These are phyloP conservation scores for Lasiurus borealis DNA, from an alignment of 2,113 vertebrate species.

Conservation along the genomic window DNA sequence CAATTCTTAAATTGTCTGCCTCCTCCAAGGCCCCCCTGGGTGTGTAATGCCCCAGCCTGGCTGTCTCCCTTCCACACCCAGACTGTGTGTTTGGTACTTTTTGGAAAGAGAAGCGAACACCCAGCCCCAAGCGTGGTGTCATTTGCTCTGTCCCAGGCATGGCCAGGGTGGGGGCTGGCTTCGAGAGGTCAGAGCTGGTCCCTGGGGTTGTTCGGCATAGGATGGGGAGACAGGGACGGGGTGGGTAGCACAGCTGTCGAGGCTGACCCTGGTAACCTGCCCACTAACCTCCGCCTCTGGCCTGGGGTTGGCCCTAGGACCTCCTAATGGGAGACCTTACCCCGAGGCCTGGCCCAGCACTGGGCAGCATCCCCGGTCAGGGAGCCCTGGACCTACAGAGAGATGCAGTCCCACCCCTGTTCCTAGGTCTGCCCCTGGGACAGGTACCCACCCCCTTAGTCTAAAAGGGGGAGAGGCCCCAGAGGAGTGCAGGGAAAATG, in stretches of 20 bases:
- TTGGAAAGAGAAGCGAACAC: constrained; percentile 68
- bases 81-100: constrained; percentile 36
- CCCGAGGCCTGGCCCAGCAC: neutral
- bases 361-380: neutral
- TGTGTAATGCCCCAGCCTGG: constrained; percentile 88
- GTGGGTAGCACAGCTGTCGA: neutral
- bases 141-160: neutral
- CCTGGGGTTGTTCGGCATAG: neutral
- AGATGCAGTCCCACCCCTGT: neutral
- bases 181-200: neutral
- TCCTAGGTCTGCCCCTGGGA: neutral
- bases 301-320: neutral
- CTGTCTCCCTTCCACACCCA: constrained; percentile 52
- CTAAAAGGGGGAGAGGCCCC: neutral
- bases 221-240: neutral
- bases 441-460: neutral
- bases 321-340: neutral
- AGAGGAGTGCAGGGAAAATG: neutral
- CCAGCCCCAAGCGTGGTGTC: constrained; percentile 29
- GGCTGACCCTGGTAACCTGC: neutral
- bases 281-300: neutral
- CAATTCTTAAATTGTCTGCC: constrained; percentile 93
- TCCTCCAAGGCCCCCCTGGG: constrained; percentile 93
- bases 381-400: neutral
- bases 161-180: neutral